Evolutionary conservation across 2,888 invertebrate genomes (phyloP), one percentile per base, ranked within the genome.

Genomic region (Leucozona laternaria): DNA sequence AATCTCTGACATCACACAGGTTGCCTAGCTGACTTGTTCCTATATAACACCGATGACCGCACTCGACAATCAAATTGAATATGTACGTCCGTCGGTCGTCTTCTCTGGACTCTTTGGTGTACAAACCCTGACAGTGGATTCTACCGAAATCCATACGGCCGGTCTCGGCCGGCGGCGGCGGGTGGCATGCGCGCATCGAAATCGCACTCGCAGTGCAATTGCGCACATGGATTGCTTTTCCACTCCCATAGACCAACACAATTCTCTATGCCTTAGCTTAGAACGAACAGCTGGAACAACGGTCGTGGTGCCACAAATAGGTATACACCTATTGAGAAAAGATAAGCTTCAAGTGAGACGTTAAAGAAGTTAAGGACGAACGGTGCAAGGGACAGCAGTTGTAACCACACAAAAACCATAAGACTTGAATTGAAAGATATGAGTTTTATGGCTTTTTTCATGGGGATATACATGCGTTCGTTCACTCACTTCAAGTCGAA

Each of bases 341-440:
- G 86, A 82, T 82, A 82, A 79, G 78, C 70, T 75, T 13, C 70
- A 79, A 86, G 82, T 86, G 73, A 86, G 86, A 86, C 86, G 81
- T 86, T 43, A 79, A 75, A 75, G 77, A 81, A 81, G 62, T 78
- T 57, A 55, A 50, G 53, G 66, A 80, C 55, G 55, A 81, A 79
- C 48, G 60, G 37, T 3, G 34, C 13, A 60, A 60, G 15, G 60
- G 31, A 31, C 58, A 70, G 82, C 64, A 82, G 58, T 82, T 82
- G 86, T 86, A 82, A 82, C 86, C 82, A 73, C 82, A 57, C 68
- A 82, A 79, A 86, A 86, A 62, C 86, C 79, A 82, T 86, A 86
- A 78, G 82, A 86, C 86, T 86, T 79, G 81, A 82, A 86, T 82
- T 86, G 86, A 86, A 86, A 86, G 86, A 86, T 86, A 86, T 86